Evolutionary conservation across 2,888 invertebrate species (phyloP), one percentile per base, ranked within the genome.

Genomic region (Cinara cedri): DNA sequence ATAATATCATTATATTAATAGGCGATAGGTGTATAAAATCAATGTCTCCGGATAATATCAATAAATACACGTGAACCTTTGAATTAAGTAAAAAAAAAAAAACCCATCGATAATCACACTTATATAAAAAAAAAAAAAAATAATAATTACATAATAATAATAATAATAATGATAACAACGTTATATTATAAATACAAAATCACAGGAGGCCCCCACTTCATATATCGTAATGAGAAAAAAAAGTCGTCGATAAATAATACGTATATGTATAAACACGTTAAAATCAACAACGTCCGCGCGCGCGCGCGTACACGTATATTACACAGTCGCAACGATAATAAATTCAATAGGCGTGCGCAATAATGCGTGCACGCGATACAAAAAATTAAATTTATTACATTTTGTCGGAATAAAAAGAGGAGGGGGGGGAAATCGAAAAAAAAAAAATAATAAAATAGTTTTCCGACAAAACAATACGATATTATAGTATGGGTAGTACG

Each of bases 201-300:
- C 72, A 81, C 81, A 76, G 54, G 74, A 65, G 19, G 42, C 81
- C 81, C 81, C 81, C 81, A 76, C 81, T 81, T 81, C 81, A 72
- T 81, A n/a, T n/a, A 55, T 72, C 13, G 24, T 66, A 19, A 62
- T 60, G 26, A 9, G n/a, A n/a, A n/a, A 72, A 46, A 60, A 60
- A 26, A 19, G 26, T 44, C 16, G 21, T 46, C 34, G 34, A 14
- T 65, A 46, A 46, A 65, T 16, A 46, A 8, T 1, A n/a, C n/a
- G n/a, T n/a, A n/a, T n/a, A n/a, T n/a, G n/a, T n/a, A n/a, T n/a
- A n/a, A 60, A 13, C 44, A 63, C 44, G 19, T 21, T 65, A 65
- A 62, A 65, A 65, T n/a, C 65, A 44, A 46, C 19, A 14, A 46
- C 44, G 14, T 21, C 16, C 65, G 21, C 8, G 14, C n/a, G 34